Percentiles rank a stretch among this genome's conserved stretches.
phyloP scores from a whole-genome alignment of 2,888 invertebrate species.

The Diaperis boleti region DNA sequence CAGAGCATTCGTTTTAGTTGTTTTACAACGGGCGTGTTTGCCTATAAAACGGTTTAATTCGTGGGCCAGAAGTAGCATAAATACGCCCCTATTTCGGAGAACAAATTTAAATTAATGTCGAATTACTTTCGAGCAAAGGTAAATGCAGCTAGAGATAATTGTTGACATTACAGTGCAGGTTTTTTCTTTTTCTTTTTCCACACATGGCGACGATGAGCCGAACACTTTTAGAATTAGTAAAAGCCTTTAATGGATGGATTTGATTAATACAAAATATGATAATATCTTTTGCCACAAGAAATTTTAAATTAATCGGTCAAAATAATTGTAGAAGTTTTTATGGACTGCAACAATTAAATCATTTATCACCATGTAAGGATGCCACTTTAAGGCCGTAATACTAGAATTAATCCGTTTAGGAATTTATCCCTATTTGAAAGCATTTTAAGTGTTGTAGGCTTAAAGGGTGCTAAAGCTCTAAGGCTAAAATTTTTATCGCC shows the following conservation, averaged over 20 bases:
- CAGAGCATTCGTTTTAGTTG: background rate
- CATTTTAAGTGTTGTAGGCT: background rate
- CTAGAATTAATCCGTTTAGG: slow-evolving; percentile 13
- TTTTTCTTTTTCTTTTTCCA: background rate
- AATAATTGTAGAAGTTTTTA: slow-evolving; percentile 38
- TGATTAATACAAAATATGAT: slow-evolving; percentile 38
- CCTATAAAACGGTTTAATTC: background rate
- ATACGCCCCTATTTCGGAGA: background rate
- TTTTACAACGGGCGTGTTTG: background rate
- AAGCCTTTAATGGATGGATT: slow-evolving; percentile 26
- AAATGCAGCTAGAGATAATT: background rate
- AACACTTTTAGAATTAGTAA: slow-evolving; percentile 17
- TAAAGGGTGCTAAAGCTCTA: background rate
- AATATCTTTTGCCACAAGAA: slow-evolving; percentile 28
- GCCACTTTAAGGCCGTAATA: slow-evolving; percentile 15
- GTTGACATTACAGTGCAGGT: background rate
- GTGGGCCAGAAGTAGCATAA: background rate
- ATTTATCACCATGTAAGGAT: slow-evolving; percentile 21
- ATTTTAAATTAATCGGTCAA: slow-evolving; percentile 35
- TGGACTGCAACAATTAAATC: slow-evolving; percentile 35
- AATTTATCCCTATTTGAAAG: background rate
- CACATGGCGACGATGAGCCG: background rate
- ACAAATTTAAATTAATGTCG: background rate
- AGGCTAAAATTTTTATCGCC: background rate
- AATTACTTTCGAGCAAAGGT: background rate